These are phyloP conservation scores for Calephelis virginiensis DNA, from an alignment of 1,140 invertebrate species.

Conservation along the genomic window DNA sequence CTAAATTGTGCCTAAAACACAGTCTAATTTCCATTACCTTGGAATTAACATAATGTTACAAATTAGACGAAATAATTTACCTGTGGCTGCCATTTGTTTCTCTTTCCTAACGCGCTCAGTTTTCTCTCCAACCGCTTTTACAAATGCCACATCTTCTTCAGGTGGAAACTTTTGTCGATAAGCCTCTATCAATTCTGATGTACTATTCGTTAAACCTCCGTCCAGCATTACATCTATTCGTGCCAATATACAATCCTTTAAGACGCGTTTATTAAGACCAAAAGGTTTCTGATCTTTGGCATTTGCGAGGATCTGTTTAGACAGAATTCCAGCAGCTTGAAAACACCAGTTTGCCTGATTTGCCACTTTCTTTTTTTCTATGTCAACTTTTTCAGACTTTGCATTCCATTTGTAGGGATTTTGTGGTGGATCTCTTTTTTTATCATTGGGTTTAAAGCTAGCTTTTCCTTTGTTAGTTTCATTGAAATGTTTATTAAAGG, in stretches of 20 bases:
- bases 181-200: not conserved
- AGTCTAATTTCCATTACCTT: too few relatives aligned
- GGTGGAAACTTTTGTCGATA: constrained; percentile 2
- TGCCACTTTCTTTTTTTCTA: not conserved
- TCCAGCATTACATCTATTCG: not conserved
- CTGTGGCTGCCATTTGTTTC: not conserved
- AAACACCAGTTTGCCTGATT: not conserved
- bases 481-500: too few relatives aligned
- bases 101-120: not conserved
- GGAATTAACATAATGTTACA: too few relatives aligned
- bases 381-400: not conserved
- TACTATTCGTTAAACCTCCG: not conserved
- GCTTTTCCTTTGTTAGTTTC: too few relatives aligned
- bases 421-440: not conserved
- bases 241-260: constrained; percentile 1
- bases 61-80: not conserved
- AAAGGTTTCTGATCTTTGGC: not conserved
- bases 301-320: not conserved
- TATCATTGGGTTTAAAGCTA: too few relatives aligned
- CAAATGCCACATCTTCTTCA: not conserved
- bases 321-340: not conserved
- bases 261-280: not conserved
- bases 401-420: not conserved
- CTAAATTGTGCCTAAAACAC: too few relatives aligned
- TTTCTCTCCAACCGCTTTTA: not conserved